phyloP scores from a whole-genome alignment of 37 sponge, comb jelly and placozoan genomes.

The Petrosia ficiformis region DNA sequence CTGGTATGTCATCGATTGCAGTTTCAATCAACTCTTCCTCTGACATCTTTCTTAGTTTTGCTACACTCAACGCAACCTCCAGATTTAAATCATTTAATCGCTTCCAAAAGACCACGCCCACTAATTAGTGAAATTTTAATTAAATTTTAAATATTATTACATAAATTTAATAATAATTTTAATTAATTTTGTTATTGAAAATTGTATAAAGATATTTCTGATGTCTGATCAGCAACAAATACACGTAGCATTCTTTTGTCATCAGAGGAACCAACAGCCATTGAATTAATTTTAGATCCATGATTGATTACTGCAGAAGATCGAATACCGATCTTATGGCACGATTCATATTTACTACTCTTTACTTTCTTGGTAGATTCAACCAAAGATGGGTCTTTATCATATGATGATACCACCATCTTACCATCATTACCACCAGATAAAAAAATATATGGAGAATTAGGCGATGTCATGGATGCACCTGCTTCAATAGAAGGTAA shows the following conservation, averaged over 20 bases:
- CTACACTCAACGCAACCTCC: too few species aligned
- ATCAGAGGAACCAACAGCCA: neutral
- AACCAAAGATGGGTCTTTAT: neutral
- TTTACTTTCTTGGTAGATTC: neutral
- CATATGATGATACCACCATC: neutral
- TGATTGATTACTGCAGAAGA: neutral
- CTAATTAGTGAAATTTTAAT: neutral
- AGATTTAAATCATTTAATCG: too few species aligned
- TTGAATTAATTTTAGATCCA: neutral
- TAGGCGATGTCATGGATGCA: too few species aligned
- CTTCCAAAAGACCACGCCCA: too few species aligned
- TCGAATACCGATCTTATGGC: neutral
- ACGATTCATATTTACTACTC: neutral
- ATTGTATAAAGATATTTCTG: neutral
- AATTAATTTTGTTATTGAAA: neutral
- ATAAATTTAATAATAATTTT: too few species aligned
- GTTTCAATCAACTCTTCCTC: too few species aligned
- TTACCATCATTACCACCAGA: slow-evolving; percentile 73
- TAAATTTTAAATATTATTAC: neutral
- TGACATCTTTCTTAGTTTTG: too few species aligned
- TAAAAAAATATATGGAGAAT: slow-evolving; percentile 18
- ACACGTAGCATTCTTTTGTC: neutral
- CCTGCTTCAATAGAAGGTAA: too few species aligned
- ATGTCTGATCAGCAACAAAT: neutral
- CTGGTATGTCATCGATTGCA: too few species aligned